Percentiles rank a stretch among this genome's conserved stretches.
Evolutionary conservation across 2,113 vertebrate species (phyloP).

Genomic region (Nannobrachium achirus): DNA sequence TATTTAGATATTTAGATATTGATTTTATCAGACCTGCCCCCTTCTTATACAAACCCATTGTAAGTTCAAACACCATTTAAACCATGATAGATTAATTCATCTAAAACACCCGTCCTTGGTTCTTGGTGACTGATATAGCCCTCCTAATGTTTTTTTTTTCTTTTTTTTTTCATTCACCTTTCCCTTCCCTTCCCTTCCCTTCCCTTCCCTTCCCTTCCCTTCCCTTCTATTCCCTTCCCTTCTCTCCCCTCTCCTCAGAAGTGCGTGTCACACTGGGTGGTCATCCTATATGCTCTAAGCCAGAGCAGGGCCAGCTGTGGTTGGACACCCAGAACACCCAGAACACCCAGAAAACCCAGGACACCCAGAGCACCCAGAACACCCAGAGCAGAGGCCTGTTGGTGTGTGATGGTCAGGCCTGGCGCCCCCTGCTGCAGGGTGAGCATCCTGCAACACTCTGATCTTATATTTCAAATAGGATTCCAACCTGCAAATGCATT

Average conservation of each 20-base stretch:
- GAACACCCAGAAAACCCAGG: too few relatives aligned
- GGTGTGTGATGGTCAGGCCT: conserved; percentile 83
- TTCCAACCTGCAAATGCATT: too few relatives aligned
- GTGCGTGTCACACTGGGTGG: conserved; percentile 83
- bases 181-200: not conserved
- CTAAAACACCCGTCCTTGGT: too few relatives aligned
- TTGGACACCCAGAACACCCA: conserved; percentile 78
- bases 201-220: not conserved
- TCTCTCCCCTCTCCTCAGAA: conserved; percentile 36
- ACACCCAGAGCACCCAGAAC: too few relatives aligned
- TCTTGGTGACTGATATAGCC: too few relatives aligned
- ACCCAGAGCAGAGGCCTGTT: conserved; percentile 76
- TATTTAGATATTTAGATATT: too few relatives aligned
- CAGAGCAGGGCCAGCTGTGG: conserved; percentile 86
- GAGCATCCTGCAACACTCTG: conserved; percentile 17
- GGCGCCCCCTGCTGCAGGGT: conserved; percentile 89
- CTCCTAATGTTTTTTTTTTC: not conserved
- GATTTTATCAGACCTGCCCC: too few relatives aligned
- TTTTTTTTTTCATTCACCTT: not conserved
- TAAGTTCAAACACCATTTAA: too few relatives aligned
- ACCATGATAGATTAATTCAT: too few relatives aligned
- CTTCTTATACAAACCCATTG: too few relatives aligned
- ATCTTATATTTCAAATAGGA: not conserved
- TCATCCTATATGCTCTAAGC: conserved; percentile 78
- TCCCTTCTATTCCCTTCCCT: not conserved